Evolutionary conservation across 1,140 invertebrate species (phyloP).

Genomic region (Drosophila rhopaloa): DNA sequence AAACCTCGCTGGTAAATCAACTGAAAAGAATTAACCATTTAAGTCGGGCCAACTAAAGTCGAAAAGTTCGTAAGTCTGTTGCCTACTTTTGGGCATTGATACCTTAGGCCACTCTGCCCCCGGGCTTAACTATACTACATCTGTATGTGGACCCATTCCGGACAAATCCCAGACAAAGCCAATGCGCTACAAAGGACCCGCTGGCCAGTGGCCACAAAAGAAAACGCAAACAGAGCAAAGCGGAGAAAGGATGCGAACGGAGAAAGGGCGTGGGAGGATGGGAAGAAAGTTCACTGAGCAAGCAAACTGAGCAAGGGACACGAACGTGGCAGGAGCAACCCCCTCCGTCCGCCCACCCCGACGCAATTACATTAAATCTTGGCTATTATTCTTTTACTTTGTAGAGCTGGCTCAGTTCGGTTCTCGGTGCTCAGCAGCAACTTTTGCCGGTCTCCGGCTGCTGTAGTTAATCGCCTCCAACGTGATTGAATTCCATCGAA

Average conservation of each 20-base stretch:
- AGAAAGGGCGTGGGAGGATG: neutral
- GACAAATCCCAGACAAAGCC: slow-evolving; percentile 75
- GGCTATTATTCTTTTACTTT: slow-evolving; percentile 81
- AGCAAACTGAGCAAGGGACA: slow-evolving; percentile 68
- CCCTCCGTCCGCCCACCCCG: slow-evolving; percentile 22
- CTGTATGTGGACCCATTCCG: slow-evolving; percentile 34
- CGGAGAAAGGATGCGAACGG: slow-evolving; percentile 21
- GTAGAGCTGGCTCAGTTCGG: slow-evolving; percentile 51
- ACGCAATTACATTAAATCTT: slow-evolving; percentile 82
- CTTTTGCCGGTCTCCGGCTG: slow-evolving; percentile 35
- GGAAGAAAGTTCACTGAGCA: slow-evolving; percentile 59
- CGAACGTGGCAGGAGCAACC: slow-evolving; percentile 50
- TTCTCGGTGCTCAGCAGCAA: slow-evolving; percentile 38
- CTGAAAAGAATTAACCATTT: slow-evolving; percentile 71
- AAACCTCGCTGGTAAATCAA: slow-evolving; percentile 35
- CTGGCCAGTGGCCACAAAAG: slow-evolving; percentile 49
- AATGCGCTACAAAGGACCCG: slow-evolving; percentile 64
- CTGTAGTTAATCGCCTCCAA: slow-evolving; percentile 78
- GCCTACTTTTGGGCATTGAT: slow-evolving; percentile 61
- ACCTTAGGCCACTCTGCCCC: slow-evolving; percentile 40
- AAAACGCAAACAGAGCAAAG: slow-evolving; percentile 45
- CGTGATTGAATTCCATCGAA: slow-evolving; percentile 82
- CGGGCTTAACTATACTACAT: slow-evolving; percentile 2
- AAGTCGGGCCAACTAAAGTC: slow-evolving; percentile 45
- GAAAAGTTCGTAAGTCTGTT: slow-evolving; percentile 41